Conservation (phyloP, 2,797 vertebrate species). For the Oreortyx pictus region DNA sequence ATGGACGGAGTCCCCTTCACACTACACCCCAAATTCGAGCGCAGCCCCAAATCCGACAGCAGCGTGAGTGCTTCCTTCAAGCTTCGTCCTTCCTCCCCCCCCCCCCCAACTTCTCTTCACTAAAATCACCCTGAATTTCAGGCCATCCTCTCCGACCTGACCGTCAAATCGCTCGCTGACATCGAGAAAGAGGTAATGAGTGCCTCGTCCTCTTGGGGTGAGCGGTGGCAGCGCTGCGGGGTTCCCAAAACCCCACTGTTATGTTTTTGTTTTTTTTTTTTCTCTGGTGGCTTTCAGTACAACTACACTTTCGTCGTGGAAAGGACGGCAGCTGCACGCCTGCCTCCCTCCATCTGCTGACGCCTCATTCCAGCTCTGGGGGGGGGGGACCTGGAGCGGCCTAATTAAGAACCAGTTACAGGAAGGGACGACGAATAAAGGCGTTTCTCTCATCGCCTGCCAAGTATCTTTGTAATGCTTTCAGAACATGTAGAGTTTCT, state of each 20-base stretch:
- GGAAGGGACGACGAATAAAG: background rate
- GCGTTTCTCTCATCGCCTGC: background rate
- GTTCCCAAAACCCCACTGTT: accelerated
- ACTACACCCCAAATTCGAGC: conserved; percentile 77
- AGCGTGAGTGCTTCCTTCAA: conserved; percentile 55
- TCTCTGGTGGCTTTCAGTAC: conserved; percentile 66
- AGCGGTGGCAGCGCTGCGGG: too few relatives aligned
- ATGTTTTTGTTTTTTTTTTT: too few relatives aligned
- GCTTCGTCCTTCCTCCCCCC: background rate
- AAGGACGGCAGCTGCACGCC: conserved; percentile 70
- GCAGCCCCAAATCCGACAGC: conserved; percentile 8
- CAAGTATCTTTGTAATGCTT: background rate
- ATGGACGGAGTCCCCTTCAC: conserved; percentile 81
- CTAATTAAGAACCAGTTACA: accelerated
- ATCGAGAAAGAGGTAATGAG: conserved; percentile 89
- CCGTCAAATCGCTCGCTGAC: conserved; percentile 88
- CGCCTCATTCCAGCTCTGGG: background rate
- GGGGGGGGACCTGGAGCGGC: background rate
- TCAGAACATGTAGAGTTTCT: too few relatives aligned
- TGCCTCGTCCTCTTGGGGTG: too few relatives aligned
- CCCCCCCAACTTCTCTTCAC: accelerated
- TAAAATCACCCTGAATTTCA: background rate
- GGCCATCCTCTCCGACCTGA: conserved; percentile 80
- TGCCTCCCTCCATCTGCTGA: conserved; percentile 70
- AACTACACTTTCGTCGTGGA: conserved; percentile 79